Evolutionary conservation across 2,888 invertebrate genomes (phyloP).

Genomic region (Onchidella celtica): DNA sequence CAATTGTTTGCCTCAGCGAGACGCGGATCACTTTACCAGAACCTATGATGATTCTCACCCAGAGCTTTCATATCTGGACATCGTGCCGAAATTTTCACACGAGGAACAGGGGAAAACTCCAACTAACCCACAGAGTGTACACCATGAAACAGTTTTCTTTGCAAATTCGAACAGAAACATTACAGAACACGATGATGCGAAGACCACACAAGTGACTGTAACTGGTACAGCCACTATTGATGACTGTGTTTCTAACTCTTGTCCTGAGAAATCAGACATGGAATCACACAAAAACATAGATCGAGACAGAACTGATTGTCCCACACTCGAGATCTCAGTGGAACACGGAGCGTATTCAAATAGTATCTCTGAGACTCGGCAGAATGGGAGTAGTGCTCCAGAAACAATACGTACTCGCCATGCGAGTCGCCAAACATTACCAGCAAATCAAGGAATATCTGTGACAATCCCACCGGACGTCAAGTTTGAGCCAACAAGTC

Average conservation of each 20-base stretch:
- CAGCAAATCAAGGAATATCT: not conserved
- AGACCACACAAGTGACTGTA: not conserved
- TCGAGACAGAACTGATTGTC: not conserved
- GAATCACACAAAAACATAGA: not conserved
- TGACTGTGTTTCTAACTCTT: not conserved
- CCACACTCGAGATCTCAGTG: not conserved
- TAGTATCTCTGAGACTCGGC: not conserved
- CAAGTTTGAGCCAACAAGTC: not conserved
- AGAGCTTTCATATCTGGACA: slow-evolving; percentile 29
- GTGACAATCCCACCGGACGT: not conserved
- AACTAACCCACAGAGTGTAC: not conserved
- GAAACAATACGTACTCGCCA: not conserved
- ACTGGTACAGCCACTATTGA: not conserved
- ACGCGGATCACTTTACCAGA: not conserved
- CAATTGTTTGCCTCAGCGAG: not conserved
- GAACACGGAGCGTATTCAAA: too few relatives aligned
- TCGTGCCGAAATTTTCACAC: slow-evolving; percentile 7
- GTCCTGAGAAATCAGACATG: not conserved
- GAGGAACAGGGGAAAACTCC: not conserved
- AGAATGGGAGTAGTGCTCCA: not conserved
- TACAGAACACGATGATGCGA: not conserved
- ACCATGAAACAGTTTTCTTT: not conserved
- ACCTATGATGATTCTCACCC: slow-evolving; percentile 32
- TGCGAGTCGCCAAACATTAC: not conserved
- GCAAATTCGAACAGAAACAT: not conserved